Evolutionary conservation across 2,113 vertebrate species (phyloP).

Genomic region (Triplophysa dalaica): DNA sequence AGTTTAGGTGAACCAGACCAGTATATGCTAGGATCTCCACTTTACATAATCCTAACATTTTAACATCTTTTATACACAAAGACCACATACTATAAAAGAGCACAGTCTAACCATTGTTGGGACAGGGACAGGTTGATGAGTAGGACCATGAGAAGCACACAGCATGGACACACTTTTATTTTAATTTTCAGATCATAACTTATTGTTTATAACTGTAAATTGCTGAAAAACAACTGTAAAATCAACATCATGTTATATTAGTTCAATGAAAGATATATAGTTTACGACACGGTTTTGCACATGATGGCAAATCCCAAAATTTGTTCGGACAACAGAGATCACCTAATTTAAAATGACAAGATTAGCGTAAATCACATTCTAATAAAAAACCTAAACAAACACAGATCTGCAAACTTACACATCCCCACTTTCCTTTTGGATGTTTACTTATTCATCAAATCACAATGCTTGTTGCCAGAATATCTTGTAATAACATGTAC

Average conservation of each 20-base stretch:
- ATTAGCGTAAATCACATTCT: background rate
- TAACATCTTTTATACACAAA: background rate
- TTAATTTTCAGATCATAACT: background rate
- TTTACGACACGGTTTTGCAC: background rate
- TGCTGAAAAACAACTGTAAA: background rate
- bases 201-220: too few relatives aligned
- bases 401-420: background rate
- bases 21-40: background rate
- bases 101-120: conserved; percentile 4
- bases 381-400: conserved; percentile 10
- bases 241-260: background rate
- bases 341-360: too few relatives aligned
- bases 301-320: background rate
- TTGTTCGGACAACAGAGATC: background rate
- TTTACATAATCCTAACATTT: background rate
- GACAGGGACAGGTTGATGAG: conserved; percentile 9
- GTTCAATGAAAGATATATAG: background rate
- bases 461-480: conserved; percentile 42
- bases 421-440: background rate
- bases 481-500: background rate
- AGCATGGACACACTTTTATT: conserved; percentile 32
- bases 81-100: background rate
- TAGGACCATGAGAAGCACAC: conserved; percentile 50
- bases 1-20: conserved; percentile 9
- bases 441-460: conserved; percentile 5